Evolutionary conservation across 2,797 vertebrate genomes (phyloP), one percentile per base, ranked within the genome.

Genomic region (Peromyscus eremicus): DNA sequence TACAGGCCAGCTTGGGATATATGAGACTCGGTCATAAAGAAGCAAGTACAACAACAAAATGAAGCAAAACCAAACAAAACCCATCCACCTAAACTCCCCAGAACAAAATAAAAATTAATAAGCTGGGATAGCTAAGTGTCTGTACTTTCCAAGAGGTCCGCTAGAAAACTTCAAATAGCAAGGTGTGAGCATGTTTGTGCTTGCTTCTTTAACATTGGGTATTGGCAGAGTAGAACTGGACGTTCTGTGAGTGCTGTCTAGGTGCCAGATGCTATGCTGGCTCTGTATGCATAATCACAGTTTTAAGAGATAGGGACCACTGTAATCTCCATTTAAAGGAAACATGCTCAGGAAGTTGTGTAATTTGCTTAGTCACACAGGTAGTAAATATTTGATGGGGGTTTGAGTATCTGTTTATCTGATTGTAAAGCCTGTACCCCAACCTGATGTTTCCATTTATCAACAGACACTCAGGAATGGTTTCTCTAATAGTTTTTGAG

Each of bases 401-500:
- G 87, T 95, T 96, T 97, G 52, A 87, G 88, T 55, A n/a, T 96
- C 79, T 96, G 9, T 85, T 91, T 79, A 77, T 97, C 37, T 94
- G 82, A 89, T 94, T 96, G 94, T 89, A 37, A 94, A 84, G 66
- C 89, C 73, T 71, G 17, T 87, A 82, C 8, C 85, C 49, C 75
- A 91, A 2, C 29, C 64, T 97, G 89, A 94, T 55, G 55, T 92
- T 95, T 97, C n/a, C 46, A 34, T 91, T 95, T 91, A 91, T 89
- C 55, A 94, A n/a, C 79, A 94, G 88, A 97, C 57, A 94, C 82
- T 94, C 60, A 87, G 49, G 66, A 86, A 3, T 94, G 52, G 70
- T 95, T 97, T 96, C 79, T 97, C 2, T 96, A 96, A 94, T 80
- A 94, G 43, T 92, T 94, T 97, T 94, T 96, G 81, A 97, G 85